Conservation (phyloP, 2,797 vertebrate species). For the Avahi laniger region DNA sequence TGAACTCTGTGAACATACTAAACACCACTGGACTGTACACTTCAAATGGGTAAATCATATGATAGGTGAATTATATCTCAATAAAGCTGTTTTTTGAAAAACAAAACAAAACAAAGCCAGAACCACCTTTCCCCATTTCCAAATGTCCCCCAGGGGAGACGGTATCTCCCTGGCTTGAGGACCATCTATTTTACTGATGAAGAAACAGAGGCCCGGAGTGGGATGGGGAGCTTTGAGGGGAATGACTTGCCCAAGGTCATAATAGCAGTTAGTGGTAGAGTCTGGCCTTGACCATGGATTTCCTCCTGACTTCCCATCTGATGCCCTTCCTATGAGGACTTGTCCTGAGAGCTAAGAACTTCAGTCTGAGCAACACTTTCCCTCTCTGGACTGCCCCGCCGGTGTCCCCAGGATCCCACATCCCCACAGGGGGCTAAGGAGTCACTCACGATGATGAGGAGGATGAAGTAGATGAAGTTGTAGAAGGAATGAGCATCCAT, state of each 20-base stretch:
- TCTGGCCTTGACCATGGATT: neutral
- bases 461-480: slow-evolving; percentile 99
- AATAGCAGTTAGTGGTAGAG: neutral
- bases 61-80: neutral
- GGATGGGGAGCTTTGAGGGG: neutral
- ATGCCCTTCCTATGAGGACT: neutral
- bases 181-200: neutral
- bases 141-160: neutral
- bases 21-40: neutral
- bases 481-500: slow-evolving; percentile 99
- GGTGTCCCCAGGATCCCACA: neutral
- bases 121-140: neutral
- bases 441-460: slow-evolving; percentile 93
- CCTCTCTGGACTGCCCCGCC: neutral
- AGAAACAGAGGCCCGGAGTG: neutral
- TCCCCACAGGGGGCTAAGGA: slow-evolving; percentile 17
- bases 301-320: neutral
- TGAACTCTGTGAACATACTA: neutral
- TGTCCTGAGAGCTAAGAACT: neutral
- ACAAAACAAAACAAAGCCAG: neutral
- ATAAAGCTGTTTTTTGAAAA: neutral
- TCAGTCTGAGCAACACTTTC: neutral
- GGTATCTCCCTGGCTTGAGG: neutral
- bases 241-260: neutral
- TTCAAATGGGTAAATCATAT: neutral